Conservation (phyloP, 2,797 vertebrate genomes). For the Lepilemur septentrionalis region DNA sequence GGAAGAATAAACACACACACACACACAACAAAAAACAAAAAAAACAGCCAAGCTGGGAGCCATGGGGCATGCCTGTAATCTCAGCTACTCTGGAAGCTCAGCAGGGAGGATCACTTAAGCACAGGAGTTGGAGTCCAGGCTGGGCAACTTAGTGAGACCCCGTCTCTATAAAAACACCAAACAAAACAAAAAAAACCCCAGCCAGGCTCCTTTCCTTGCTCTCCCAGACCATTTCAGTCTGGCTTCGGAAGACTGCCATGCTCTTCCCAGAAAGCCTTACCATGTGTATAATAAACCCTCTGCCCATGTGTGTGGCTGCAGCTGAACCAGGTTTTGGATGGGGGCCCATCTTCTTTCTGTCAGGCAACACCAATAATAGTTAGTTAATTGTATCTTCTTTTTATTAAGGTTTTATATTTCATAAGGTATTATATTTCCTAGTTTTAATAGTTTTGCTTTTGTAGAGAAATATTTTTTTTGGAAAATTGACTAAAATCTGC, state of each 20-base stretch:
- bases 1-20: too few species aligned
- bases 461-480: background rate
- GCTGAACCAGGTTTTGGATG: background rate
- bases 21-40: too few species aligned
- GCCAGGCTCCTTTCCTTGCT: background rate
- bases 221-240: background rate
- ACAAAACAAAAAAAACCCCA: background rate
- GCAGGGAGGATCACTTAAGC: background rate
- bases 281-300: background rate
- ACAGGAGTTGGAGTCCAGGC: background rate
- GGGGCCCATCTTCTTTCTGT: background rate
- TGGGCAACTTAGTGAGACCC: background rate
- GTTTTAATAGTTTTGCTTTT: background rate
- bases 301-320: background rate
- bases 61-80: background rate
- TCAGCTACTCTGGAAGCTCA: background rate
- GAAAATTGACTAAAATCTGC: background rate
- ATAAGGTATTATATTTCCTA: background rate
- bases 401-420: background rate
- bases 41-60: background rate
- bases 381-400: background rate
- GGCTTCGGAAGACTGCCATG: background rate
- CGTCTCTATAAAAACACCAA: background rate
- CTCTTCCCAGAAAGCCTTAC: background rate
- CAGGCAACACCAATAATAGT: background rate